Evolutionary conservation across 2,888 invertebrate species (phyloP), one percentile per base, ranked within the genome.

Genomic region (Polymixis flavicincta): DNA sequence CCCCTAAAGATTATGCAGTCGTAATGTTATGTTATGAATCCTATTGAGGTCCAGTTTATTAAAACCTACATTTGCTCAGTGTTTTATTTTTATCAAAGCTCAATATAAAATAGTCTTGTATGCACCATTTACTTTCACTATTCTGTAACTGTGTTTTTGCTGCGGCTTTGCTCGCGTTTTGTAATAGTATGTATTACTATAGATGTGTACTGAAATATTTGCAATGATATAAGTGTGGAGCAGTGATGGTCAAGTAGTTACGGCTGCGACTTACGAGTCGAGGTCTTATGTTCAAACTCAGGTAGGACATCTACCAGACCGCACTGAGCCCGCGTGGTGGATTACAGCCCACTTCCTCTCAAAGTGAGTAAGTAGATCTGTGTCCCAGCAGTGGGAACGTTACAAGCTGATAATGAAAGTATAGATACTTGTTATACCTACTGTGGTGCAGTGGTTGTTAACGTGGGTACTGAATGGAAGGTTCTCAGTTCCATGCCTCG

Each of bases 121-220:
- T 74, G 71, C 67, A 60, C 70, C 67, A 70, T 74, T 79, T 71
- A 82, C 84, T 84, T 82, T 82, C 84, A 74, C 82, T 66, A 59
- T 74, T 61, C 64, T 71, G 71, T 79, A 55, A 63, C 69, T 78
- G 45, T 60, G 83, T 79, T 82, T 82, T 82, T 82, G 28, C 67
- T 25, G 60, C 1, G 79, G 19, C 32, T 61, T 65, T 68, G 64
- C 70, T 74, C 28, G 52, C 14, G 64, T 71, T 83, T 82, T 83
- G 83, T 71, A 82, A 82, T 68, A 60, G 52, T 60, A 50, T 60
- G 64, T 68, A 22, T 57, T 22, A 48, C 48, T 59, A 6, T 59
- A 50, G 19, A 55, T 66, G 50, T 69, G n/a, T 55, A 55, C 59
- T 50, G 67, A 54, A 50, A 50, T 50, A 19, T 32, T 55, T 59